Percentiles rank a stretch among this genome's conserved stretches.
Evolutionary conservation across 1,140 invertebrate genomes (phyloP).

Genomic region (Cylas formicarius): DNA sequence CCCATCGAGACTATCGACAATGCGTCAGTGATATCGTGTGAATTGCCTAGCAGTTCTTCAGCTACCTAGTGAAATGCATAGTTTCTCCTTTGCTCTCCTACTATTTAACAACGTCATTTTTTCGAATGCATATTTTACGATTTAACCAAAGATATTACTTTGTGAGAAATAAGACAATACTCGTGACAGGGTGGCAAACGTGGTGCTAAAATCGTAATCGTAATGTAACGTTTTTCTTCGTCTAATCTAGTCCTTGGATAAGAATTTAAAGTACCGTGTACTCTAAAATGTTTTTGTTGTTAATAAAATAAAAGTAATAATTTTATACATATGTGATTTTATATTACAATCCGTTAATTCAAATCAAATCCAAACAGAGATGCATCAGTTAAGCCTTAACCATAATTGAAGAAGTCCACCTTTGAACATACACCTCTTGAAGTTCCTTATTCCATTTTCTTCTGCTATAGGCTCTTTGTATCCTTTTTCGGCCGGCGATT

Average conservation of each 20-base stretch:
- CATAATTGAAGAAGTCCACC: too few relatives aligned
- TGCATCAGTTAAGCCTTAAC: too few relatives aligned
- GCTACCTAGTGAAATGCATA: too few relatives aligned
- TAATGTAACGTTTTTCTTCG: conserved; percentile 11
- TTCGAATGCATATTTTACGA: conserved; percentile 7
- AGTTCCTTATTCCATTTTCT: too few relatives aligned
- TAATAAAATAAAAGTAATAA: conserved; percentile 16
- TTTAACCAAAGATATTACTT: conserved; percentile 19
- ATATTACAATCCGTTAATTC: too few relatives aligned
- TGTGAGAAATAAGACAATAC: neutral
- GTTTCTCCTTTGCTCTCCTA: neutral
- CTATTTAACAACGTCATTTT: neutral
- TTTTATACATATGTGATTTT: too few relatives aligned
- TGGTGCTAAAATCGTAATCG: conserved; percentile 4
- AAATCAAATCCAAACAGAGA: too few relatives aligned
- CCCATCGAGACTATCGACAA: conserved; percentile 17
- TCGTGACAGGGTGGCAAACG: conserved; percentile 18
- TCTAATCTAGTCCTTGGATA: conserved; percentile 27
- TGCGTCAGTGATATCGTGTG: conserved; percentile 24
- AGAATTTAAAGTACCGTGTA: conserved; percentile 22
- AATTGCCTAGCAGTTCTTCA: conserved; percentile 15
- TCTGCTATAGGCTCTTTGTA: too few relatives aligned
- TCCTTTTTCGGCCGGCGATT: too few relatives aligned
- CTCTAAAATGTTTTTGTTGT: conserved; percentile 22
- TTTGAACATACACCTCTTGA: too few relatives aligned